Conservation (phyloP, 2,113 vertebrate species). For the Sylvia atricapilla region DNA sequence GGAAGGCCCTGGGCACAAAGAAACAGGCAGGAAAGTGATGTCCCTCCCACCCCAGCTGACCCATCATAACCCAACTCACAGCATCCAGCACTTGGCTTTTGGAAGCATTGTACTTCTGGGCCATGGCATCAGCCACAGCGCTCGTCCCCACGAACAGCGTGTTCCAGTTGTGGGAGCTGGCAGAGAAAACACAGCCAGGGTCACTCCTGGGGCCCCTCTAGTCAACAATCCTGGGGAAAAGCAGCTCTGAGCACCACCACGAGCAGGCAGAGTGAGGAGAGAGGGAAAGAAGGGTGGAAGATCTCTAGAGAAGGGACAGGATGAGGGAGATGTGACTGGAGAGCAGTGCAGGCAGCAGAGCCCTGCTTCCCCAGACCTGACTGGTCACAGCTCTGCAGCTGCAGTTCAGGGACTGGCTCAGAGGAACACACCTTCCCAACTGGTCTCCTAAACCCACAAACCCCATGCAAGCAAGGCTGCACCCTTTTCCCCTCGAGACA, state of each 20-base stretch:
- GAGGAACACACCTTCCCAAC: not conserved
- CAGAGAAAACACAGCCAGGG: not conserved
- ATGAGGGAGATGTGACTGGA: not conserved
- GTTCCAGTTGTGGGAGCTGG: constrained; percentile 97
- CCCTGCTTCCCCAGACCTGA: not conserved
- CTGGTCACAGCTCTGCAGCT: not conserved
- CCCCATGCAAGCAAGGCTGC: fast-evolving
- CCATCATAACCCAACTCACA: constrained; percentile 73
- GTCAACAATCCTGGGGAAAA: not conserved
- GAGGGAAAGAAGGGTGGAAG: not conserved
- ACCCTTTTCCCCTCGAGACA: not conserved
- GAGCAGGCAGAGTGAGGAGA: not conserved
- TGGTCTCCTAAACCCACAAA: not conserved
- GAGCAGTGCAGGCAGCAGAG: not conserved
- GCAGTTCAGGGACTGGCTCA: not conserved
- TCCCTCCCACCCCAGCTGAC: not conserved
- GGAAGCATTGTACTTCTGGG: constrained; percentile 90
- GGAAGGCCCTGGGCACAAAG: not conserved
- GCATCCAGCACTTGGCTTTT: constrained; percentile 96
- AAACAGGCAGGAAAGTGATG: not conserved
- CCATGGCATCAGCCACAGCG: constrained; percentile 90
- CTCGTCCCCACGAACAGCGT: constrained; percentile 90
- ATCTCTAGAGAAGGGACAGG: not conserved
- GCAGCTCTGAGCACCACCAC: not conserved
- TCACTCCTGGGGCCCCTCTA: not conserved